These are phyloP conservation scores for Biston betularia DNA, from an alignment of 2,888 invertebrate genomes.

Conservation along the genomic window DNA sequence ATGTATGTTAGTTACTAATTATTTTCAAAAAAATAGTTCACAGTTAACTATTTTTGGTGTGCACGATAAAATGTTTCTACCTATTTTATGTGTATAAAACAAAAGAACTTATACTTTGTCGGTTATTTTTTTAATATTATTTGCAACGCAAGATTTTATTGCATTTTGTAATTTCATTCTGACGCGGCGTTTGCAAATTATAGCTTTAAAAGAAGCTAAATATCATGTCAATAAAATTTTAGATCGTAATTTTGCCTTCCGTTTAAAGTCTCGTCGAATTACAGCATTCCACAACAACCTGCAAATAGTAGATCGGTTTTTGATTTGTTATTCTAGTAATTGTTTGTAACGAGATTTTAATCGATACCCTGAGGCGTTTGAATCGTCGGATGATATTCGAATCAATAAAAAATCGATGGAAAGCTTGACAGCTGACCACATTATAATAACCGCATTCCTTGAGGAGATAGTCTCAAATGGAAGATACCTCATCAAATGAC, in stretches of 20 bases:
- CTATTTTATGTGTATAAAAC: no score
- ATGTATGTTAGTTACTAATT: no score
- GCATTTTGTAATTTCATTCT: background rate
- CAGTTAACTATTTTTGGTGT: no score
- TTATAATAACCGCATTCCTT: constrained; percentile 70
- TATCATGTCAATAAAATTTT: constrained; percentile 28
- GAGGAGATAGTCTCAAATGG: constrained; percentile 52
- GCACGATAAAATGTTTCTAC: no score
- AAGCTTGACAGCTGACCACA: constrained; percentile 62
- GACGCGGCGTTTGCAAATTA: background rate
- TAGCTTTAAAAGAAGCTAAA: constrained; percentile 21
- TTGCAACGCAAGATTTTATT: background rate
- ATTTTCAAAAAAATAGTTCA: no score
- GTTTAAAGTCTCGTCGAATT: constrained; percentile 42
- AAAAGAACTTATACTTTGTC: no score
- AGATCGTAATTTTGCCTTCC: constrained; percentile 40
- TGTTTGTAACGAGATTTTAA: constrained; percentile 62
- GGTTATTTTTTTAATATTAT: no score
- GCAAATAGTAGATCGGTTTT: constrained; percentile 53
- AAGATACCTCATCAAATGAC: constrained; percentile 42
- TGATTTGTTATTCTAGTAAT: constrained; percentile 58
- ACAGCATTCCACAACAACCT: constrained; percentile 42
- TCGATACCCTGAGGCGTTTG: constrained; percentile 54
- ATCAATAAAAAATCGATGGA: constrained; percentile 70
- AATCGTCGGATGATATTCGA: constrained; percentile 45